Percentiles rank a stretch among this genome's conserved stretches.
Evolutionary conservation across 1,140 invertebrate genomes (phyloP).

Genomic region (Marisa cornuarietis): DNA sequence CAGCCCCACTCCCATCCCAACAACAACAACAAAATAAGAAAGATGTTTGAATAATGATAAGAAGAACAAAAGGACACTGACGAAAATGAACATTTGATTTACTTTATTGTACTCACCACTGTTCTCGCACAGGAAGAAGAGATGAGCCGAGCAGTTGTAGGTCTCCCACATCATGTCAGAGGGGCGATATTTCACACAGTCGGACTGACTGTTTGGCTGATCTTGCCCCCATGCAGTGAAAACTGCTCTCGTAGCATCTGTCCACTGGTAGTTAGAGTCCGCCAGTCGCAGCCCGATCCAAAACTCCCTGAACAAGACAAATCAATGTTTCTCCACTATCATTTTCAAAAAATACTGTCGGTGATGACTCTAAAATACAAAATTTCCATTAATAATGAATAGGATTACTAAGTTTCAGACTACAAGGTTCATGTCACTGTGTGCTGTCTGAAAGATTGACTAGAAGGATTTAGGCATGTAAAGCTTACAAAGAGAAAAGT

Average conservation of each 20-base stretch:
- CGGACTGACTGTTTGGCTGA: conserved; percentile 15
- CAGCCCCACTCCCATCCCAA: background rate
- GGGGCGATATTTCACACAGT: conserved; percentile 12
- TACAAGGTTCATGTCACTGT: too few relatives aligned
- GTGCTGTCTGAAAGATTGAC: too few relatives aligned
- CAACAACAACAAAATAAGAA: too few relatives aligned
- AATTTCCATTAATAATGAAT: too few relatives aligned
- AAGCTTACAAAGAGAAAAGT: too few relatives aligned
- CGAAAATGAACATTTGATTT: too few relatives aligned
- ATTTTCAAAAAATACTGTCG: too few relatives aligned
- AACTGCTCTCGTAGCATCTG: conserved; percentile 1
- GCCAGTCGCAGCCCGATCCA: conserved; percentile 17
- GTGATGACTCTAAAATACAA: too few relatives aligned
- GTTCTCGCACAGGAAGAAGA: conserved; percentile 21
- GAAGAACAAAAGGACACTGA: too few relatives aligned
- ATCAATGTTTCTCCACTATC: too few relatives aligned
- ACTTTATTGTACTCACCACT: background rate
- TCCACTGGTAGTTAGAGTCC: background rate
- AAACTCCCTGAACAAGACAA: conserved; percentile 10
- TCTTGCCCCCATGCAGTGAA: conserved; percentile 23
- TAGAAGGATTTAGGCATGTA: too few relatives aligned
- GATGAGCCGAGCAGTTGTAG: conserved; percentile 16
- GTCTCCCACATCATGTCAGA: conserved; percentile 18
- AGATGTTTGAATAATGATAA: background rate
- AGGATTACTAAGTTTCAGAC: too few relatives aligned